A percentile compares a stretch with the other conserved stretches of the same genome.
phyloP scores from a whole-genome alignment of 2,113 vertebrate species.

The Oxyruncus cristatus region DNA sequence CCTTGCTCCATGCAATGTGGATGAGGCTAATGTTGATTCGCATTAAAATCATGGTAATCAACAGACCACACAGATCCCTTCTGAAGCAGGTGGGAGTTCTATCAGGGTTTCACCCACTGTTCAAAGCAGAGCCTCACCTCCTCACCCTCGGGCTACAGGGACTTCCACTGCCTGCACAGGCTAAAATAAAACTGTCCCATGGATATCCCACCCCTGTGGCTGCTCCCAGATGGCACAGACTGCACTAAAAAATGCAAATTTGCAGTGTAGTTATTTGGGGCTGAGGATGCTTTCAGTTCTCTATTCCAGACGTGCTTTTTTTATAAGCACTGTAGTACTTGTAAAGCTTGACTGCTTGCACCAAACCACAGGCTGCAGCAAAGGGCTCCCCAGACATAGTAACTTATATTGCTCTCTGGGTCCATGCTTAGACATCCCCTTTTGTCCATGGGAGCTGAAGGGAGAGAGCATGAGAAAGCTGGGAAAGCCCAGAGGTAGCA shows the following conservation, averaged over 20 bases:
- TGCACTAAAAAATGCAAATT: background rate
- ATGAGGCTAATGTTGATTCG: background rate
- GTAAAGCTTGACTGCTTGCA: background rate
- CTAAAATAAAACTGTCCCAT: background rate
- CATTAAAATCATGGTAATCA: background rate
- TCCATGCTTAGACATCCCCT: background rate
- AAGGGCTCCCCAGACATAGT: background rate
- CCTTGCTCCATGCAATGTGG: background rate
- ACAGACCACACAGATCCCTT: background rate
- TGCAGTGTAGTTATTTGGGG: background rate
- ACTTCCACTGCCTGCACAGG: background rate
- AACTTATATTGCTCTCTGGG: background rate
- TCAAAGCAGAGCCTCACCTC: background rate
- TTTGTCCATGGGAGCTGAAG: background rate
- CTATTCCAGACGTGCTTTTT: background rate
- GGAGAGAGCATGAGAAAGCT: background rate
- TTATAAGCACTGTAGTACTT: background rate
- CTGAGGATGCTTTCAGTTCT: background rate
- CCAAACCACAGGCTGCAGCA: background rate
- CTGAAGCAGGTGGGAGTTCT: background rate
- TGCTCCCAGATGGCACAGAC: fast-evolving
- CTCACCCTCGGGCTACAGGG: background rate
- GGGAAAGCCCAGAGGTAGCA: background rate
- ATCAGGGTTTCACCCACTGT: background rate
- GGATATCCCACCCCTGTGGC: background rate